A percentile compares a stretch with the other conserved stretches of the same genome.
phyloP scores from a whole-genome alignment of 2,797 vertebrate genomes.

The Coregonus suidteri region DNA sequence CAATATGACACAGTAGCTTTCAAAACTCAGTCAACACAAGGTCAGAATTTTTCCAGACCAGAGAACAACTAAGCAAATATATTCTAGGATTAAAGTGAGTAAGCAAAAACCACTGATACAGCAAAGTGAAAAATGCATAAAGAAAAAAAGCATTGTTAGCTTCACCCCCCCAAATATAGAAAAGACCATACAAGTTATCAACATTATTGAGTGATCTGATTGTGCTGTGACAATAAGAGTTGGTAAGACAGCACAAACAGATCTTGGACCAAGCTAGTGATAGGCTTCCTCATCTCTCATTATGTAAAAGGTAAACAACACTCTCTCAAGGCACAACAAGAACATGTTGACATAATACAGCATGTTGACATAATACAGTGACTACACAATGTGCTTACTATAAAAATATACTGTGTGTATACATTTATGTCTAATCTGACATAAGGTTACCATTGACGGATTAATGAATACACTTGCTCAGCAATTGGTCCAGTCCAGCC shows the following conservation, averaged over 20 bases:
- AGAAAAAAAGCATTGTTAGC: too few species aligned
- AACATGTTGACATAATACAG: not conserved
- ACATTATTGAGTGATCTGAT: not conserved
- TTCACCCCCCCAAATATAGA: not conserved
- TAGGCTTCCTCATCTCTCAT: not conserved
- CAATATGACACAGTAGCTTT: not conserved
- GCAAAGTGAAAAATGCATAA: too few species aligned
- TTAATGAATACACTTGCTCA: too few species aligned
- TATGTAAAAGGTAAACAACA: not conserved
- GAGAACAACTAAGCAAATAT: not conserved
- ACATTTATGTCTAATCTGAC: too few species aligned
- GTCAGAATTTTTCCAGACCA: not conserved
- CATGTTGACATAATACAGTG: slow-evolving; percentile 7
- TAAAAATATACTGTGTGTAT: not conserved
- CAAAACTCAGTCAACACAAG: not conserved
- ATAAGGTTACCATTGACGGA: too few species aligned
- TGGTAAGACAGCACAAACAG: not conserved
- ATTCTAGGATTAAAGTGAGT: not conserved
- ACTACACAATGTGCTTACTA: not conserved
- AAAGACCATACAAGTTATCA: not conserved
- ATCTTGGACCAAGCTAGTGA: not conserved
- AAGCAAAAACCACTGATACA: not conserved
- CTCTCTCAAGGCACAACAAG: slow-evolving; percentile 5
- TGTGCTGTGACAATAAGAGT: not conserved
- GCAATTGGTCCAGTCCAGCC: too few species aligned